A percentile compares a stretch with the other conserved stretches of the same genome.
These are phyloP conservation scores for Nymphalis c-album DNA, from an alignment of 2,888 invertebrate genomes.

Conservation along the genomic window DNA sequence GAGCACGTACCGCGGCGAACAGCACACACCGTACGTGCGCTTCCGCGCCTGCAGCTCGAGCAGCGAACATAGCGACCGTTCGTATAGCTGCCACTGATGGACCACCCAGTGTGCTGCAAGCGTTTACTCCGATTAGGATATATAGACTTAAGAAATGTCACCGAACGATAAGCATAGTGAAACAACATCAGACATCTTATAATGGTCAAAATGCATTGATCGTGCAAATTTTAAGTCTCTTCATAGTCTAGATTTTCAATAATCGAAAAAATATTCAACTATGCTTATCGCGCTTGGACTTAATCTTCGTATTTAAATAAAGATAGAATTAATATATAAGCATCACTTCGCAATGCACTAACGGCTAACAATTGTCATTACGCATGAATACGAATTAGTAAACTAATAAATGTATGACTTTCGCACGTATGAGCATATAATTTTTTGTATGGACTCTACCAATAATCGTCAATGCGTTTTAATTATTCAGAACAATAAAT, in stretches of 20 bases:
- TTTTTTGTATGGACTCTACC: neutral
- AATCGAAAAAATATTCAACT: no score
- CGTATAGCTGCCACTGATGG: constrained; percentile 74
- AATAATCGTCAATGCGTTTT: neutral
- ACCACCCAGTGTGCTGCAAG: constrained; percentile 72
- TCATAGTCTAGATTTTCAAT: no score
- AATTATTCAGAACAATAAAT: neutral
- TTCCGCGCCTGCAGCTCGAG: constrained; percentile 71
- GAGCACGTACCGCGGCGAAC: constrained; percentile 69
- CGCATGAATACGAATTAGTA: neutral
- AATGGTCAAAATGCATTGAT: no score
- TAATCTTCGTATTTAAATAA: no score
- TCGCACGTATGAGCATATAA: neutral
- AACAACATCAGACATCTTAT: no score
- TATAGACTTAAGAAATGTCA: neutral
- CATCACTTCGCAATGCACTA: neutral
- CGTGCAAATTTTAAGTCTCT: no score
- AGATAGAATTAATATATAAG: no score
- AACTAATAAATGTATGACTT: neutral
- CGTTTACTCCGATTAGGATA: neutral
- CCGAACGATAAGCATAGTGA: neutral
- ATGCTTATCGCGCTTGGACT: no score
- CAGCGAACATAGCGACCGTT: constrained; percentile 71
- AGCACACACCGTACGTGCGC: constrained; percentile 66
- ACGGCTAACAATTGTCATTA: neutral